A percentile compares a stretch with the other conserved stretches of the same genome.
These are phyloP conservation scores for Echiichthys vipera DNA, from an alignment of 2,797 vertebrate genomes.

Conservation along the genomic window DNA sequence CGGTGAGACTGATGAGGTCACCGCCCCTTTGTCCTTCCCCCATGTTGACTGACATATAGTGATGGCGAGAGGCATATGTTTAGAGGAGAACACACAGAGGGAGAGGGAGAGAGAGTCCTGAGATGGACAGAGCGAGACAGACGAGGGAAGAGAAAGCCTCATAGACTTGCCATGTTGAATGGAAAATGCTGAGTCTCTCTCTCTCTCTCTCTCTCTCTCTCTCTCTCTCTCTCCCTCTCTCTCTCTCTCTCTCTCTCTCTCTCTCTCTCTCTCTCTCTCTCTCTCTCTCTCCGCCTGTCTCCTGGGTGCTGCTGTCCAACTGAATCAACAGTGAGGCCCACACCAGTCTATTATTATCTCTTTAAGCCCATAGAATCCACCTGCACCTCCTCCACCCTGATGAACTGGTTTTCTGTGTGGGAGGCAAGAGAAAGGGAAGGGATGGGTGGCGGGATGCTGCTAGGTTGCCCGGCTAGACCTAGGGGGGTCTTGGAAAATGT, in stretches of 20 bases:
- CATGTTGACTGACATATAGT: slow-evolving; percentile 70
- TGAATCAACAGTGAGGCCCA: slow-evolving; percentile 81
- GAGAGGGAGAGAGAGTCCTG: slow-evolving; percentile 35
- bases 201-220: slow-evolving; percentile 32
- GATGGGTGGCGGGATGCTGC: slow-evolving; percentile 40
- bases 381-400: slow-evolving; percentile 72
- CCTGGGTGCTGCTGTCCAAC: slow-evolving; percentile 81
- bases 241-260: slow-evolving; percentile 18
- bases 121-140: slow-evolving; percentile 60
- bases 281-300: slow-evolving; percentile 54
- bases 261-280: slow-evolving; percentile 21
- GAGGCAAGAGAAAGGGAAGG: slow-evolving; percentile 43
- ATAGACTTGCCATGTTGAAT: slow-evolving; percentile 63
- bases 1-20: slow-evolving; percentile 67
- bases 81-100: slow-evolving; percentile 46
- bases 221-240: slow-evolving; percentile 42
- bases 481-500: slow-evolving; percentile 49
- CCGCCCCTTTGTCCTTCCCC: slow-evolving; percentile 61
- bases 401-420: slow-evolving; percentile 74
- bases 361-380: slow-evolving; percentile 80
- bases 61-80: slow-evolving; percentile 71
- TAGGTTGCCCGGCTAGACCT: slow-evolving; percentile 19
- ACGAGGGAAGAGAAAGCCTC: slow-evolving; percentile 49
- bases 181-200: slow-evolving; percentile 64
- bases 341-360: slow-evolving; percentile 85